A percentile compares a stretch with the other conserved stretches of the same genome.
phyloP scores from a whole-genome alignment of 1,140 invertebrate genomes.

The Hylaeus anthracinus region DNA sequence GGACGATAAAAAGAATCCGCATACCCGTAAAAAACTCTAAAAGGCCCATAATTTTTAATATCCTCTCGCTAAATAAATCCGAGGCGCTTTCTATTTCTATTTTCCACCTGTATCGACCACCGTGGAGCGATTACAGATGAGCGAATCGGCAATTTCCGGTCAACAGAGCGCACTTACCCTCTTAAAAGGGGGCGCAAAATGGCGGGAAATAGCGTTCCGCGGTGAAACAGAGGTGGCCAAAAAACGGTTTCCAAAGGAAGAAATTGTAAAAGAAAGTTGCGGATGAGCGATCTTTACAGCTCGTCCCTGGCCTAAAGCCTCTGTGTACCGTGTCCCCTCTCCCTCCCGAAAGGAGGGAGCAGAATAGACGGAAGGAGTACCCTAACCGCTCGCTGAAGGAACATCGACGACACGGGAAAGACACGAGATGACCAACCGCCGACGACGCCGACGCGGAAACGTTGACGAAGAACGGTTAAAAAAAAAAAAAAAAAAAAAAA shows the following conservation, averaged over 20 bases:
- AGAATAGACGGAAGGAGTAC: not conserved
- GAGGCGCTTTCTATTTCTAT: too few species aligned
- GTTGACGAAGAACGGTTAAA: not conserved
- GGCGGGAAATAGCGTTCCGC: not conserved
- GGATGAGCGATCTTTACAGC: conserved; percentile 31
- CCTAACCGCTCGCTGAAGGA: not conserved
- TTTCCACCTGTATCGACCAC: too few species aligned
- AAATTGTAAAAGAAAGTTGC: conserved; percentile 42
- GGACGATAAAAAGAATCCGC: too few species aligned
- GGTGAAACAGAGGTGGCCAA: conserved; percentile 20
- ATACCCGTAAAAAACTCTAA: too few species aligned
- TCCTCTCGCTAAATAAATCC: too few species aligned
- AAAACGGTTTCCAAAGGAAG: conserved; percentile 39
- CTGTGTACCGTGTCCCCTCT: conserved; percentile 11
- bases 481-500: not conserved
- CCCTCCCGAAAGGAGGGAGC: not conserved
- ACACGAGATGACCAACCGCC: not conserved
- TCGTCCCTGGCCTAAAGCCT: conserved; percentile 41
- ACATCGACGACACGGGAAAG: not conserved
- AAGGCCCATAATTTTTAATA: too few species aligned
- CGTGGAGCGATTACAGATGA: too few species aligned
- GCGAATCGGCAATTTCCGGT: too few species aligned
- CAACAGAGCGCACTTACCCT: too few species aligned
- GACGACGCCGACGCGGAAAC: not conserved
- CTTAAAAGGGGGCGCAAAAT: not conserved